Percentiles rank a stretch among this genome's conserved stretches.
Evolutionary conservation across 2,797 vertebrate species (phyloP).

Genomic region (Arnoldichthys spilopterus): DNA sequence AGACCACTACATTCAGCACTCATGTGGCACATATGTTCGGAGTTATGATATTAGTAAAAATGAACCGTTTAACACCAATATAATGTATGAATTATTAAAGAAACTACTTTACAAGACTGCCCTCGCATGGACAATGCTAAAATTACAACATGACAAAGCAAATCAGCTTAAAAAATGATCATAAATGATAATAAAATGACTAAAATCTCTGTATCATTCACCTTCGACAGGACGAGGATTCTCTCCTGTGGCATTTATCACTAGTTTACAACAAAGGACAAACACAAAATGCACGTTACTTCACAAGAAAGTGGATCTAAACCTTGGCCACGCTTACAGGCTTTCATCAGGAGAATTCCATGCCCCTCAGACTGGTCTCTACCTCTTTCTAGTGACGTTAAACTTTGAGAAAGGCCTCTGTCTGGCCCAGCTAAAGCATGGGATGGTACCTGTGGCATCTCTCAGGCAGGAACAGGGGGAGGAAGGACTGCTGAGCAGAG

Average conservation of each 20-base stretch:
- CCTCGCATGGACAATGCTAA: conserved; percentile 55
- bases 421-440: conserved; percentile 4
- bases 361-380: conserved; percentile 75
- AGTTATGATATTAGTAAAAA: too few relatives aligned
- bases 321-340: conserved; percentile 25
- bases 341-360: conserved; percentile 70
- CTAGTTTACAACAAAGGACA: conserved; percentile 15
- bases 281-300: neutral
- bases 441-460: conserved; percentile 17
- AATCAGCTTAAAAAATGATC: neutral
- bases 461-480: conserved; percentile 9
- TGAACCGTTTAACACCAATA: too few relatives aligned
- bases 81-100: neutral
- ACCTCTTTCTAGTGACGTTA: conserved; percentile 75
- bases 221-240: neutral
- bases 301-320: conserved; percentile 11
- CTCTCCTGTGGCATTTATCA: conserved; percentile 18
- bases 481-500: conserved; percentile 8
- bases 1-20: neutral
- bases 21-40: neutral
- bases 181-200: neutral
- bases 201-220: neutral
- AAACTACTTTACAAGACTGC: conserved; percentile 38
- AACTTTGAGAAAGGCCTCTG: conserved; percentile 74
- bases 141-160: conserved; percentile 67